These are phyloP conservation scores for Verasper variegatus DNA, from an alignment of 2,113 vertebrate genomes.

Conservation along the genomic window DNA sequence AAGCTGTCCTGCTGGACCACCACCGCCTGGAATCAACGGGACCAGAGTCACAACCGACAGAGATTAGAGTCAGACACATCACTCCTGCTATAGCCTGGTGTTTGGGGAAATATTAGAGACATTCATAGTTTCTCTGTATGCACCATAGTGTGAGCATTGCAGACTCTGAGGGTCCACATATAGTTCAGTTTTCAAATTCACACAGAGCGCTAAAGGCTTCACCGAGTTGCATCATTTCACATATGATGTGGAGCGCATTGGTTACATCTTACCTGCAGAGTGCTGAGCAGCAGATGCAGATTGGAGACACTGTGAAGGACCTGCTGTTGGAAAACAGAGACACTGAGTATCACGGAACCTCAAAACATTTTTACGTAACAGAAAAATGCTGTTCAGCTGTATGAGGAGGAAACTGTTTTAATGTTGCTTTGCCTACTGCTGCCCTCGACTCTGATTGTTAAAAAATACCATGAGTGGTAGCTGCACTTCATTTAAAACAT, in stretches of 20 bases:
- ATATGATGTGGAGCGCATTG: conserved; percentile 5
- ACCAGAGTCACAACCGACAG: not conserved
- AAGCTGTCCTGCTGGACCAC: conserved; percentile 96
- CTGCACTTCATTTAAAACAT: not conserved
- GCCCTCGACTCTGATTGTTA: conserved; percentile 5
- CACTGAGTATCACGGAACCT: conserved; percentile 20
- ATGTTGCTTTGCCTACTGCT: not conserved
- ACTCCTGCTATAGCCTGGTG: not conserved
- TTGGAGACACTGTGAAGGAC: conserved; percentile 88
- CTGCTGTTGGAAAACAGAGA: conserved; percentile 80
- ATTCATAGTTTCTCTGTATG: not conserved
- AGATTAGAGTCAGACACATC: conserved; percentile 7
- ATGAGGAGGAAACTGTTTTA: not conserved
- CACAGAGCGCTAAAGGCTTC: not conserved
- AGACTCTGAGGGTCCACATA: not conserved
- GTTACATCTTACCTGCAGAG: conserved; percentile 87
- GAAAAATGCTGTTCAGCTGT: conserved; percentile 5
- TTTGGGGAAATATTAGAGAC: not conserved
- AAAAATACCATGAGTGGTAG: not conserved
- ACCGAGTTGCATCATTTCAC: conserved; percentile 1
- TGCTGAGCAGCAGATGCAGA: conserved; percentile 90
- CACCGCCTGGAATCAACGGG: conserved; percentile 81
- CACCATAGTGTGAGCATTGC: not conserved
- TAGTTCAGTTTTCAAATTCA: not conserved
- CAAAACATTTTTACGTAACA: conserved; percentile 1